A percentile compares a stretch with the other conserved stretches of the same genome.
phyloP scores from a whole-genome alignment of 2,888 invertebrate genomes.

The Phanerotoma sp. region DNA sequence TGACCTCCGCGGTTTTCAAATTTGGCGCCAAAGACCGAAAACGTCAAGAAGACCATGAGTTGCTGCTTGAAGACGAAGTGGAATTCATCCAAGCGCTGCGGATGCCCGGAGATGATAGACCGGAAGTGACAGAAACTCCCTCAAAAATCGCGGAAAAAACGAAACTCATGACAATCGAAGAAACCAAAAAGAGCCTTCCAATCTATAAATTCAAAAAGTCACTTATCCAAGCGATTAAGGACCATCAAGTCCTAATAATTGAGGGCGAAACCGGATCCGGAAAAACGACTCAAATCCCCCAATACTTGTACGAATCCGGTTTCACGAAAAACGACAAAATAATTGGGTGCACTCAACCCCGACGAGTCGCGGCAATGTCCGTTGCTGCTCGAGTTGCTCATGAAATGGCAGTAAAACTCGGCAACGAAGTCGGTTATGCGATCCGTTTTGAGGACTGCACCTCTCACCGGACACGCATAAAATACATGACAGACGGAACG shows the following conservation, averaged over 20 bases:
- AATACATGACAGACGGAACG: conserved; percentile 99
- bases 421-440: conserved; percentile 86
- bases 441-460: conserved; percentile 99
- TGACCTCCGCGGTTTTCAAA: conserved; percentile 87
- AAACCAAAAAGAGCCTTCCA: conserved; percentile 89
- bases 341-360: conserved; percentile 96
- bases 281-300: conserved; percentile 99
- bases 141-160: conserved; percentile 50
- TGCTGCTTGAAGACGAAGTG: conserved; percentile 94
- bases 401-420: conserved; percentile 95
- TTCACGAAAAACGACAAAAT: conserved; percentile 81
- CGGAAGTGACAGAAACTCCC: conserved; percentile 50
- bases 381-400: conserved; percentile 97
- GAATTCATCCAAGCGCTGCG: conserved; percentile 93
- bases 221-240: conserved; percentile 86
- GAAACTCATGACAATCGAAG: conserved; percentile 66
- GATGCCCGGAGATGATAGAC: conserved; percentile 69
- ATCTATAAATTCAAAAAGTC: conserved; percentile 90
- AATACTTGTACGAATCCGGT: conserved; percentile 94
- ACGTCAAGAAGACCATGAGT: conserved; percentile 80
- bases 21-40: conserved; percentile 90
- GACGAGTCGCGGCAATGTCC: conserved; percentile 99
- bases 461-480: conserved; percentile 92
- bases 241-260: conserved; percentile 89
- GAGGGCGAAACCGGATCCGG: conserved; percentile 99